Conservation (phyloP, 2,113 vertebrate species). For the Sinocyclocheilus anophthalmus region DNA sequence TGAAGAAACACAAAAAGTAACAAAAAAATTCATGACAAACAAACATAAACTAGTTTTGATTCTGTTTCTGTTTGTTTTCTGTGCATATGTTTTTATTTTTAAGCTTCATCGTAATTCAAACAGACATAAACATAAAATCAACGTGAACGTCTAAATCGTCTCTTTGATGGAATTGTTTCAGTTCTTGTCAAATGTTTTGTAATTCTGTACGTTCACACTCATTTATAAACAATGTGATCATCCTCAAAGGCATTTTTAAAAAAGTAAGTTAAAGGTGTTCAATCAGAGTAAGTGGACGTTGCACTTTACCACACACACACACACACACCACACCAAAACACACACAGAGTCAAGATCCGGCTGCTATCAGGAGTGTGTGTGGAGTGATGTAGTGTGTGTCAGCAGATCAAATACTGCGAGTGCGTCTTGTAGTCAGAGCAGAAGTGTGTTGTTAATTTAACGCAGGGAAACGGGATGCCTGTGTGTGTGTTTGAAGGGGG, state of each 20-base stretch:
- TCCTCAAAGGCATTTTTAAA: background rate
- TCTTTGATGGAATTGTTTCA: background rate
- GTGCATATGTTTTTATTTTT: background rate
- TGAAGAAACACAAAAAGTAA: background rate
- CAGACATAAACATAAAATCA: background rate
- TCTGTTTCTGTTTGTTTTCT: background rate
- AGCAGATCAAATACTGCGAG: slow-evolving; percentile 44
- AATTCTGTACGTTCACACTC: background rate
- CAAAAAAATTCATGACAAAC: background rate
- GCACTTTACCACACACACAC: slow-evolving; percentile 18
- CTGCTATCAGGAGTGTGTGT: slow-evolving; percentile 41
- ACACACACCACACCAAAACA: background rate
- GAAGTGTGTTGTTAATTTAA: slow-evolving; percentile 44
- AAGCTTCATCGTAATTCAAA: background rate
- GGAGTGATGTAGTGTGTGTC: slow-evolving; percentile 54
- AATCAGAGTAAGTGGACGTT: background rate
- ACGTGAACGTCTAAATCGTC: background rate
- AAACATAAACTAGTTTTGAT: background rate
- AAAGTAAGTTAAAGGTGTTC: slow-evolving; percentile 1
- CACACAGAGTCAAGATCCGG: slow-evolving; percentile 50
- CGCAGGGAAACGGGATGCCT: slow-evolving; percentile 20
- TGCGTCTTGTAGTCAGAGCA: slow-evolving; percentile 15
- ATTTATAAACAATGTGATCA: background rate
- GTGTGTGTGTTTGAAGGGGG: slow-evolving; percentile 62
- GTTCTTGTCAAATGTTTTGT: background rate